Percentiles rank a stretch among this genome's conserved stretches.
Conservation (phyloP, 2,113 vertebrate genomes). For the Esox niger region DNA sequence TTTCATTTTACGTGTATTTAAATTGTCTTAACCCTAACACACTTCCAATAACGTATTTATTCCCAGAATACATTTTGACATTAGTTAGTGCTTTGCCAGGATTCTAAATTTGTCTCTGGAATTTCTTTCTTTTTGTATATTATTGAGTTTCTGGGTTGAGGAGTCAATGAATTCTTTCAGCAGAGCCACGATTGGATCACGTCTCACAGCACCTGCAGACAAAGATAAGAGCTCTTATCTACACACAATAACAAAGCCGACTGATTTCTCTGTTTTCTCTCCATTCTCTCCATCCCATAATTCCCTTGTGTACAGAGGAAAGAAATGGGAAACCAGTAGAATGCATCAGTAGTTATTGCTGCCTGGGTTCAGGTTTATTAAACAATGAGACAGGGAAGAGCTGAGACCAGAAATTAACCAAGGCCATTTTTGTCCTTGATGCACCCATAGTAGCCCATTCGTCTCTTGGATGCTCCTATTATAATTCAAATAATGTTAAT, state of each 20-base stretch:
- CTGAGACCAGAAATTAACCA: slow-evolving; percentile 23
- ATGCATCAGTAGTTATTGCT: slow-evolving; percentile 26
- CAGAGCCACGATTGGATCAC: slow-evolving; percentile 63
- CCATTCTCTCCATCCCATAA: slow-evolving; percentile 39
- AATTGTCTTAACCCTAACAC: no score
- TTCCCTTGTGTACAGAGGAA: slow-evolving; percentile 25
- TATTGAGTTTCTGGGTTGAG: slow-evolving; percentile 51
- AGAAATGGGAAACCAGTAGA: slow-evolving; percentile 19
- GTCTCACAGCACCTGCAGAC: slow-evolving; percentile 58
- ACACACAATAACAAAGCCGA: slow-evolving; percentile 14
- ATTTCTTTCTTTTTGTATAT: slow-evolving; percentile 33
- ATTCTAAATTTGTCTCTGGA: slow-evolving; percentile 23
- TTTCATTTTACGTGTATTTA: no score
- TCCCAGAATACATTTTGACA: neutral
- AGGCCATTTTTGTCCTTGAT: no score
- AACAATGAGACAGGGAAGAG: slow-evolving; percentile 4
- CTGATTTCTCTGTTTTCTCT: slow-evolving; percentile 29
- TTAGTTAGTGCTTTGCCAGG: slow-evolving; percentile 5
- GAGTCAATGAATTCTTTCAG: slow-evolving; percentile 69
- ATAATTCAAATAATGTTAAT: no score
- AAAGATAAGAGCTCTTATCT: slow-evolving; percentile 74
- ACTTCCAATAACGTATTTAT: neutral
- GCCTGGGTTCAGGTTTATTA: slow-evolving; percentile 4
- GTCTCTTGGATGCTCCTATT: neutral
- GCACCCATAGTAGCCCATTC: no score